These are phyloP conservation scores for Theocolax elegans DNA, from an alignment of 1,140 invertebrate genomes.

Conservation along the genomic window DNA sequence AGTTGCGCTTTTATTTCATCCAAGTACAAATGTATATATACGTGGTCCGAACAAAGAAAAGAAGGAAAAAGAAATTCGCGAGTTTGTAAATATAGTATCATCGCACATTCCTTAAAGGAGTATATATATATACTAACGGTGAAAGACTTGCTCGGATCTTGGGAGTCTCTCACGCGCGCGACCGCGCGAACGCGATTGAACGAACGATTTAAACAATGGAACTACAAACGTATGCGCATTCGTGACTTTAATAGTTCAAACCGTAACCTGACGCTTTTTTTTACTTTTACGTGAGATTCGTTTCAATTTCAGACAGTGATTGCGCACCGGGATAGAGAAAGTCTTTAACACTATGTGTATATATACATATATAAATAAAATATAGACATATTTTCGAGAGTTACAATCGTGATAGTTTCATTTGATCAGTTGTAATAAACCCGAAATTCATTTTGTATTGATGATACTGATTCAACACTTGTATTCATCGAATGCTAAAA, in stretches of 20 bases:
- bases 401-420: too few relatives aligned
- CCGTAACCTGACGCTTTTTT: conserved; percentile 1
- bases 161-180: conserved; percentile 28
- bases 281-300: not conserved
- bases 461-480: too few relatives aligned
- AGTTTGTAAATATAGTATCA: not conserved
- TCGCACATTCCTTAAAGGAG: conserved; percentile 14
- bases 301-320: conserved; percentile 11
- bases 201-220: conserved; percentile 16
- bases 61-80: not conserved
- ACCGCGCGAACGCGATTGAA: not conserved
- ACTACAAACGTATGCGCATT: not conserved
- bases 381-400: too few relatives aligned
- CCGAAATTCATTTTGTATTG: too few relatives aligned
- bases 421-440: too few relatives aligned
- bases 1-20: not conserved
- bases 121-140: conserved; percentile 19
- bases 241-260: conserved; percentile 7
- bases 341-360: too few relatives aligned
- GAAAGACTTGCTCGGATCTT: conserved; percentile 12
- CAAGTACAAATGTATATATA: not conserved
- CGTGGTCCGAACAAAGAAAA: not conserved
- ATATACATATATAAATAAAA: too few relatives aligned
- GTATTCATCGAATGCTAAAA: too few relatives aligned
- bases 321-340: too few relatives aligned